Evolutionary conservation across 2,797 vertebrate genomes (phyloP).

Genomic region (Percopsis omiscomaycus): DNA sequence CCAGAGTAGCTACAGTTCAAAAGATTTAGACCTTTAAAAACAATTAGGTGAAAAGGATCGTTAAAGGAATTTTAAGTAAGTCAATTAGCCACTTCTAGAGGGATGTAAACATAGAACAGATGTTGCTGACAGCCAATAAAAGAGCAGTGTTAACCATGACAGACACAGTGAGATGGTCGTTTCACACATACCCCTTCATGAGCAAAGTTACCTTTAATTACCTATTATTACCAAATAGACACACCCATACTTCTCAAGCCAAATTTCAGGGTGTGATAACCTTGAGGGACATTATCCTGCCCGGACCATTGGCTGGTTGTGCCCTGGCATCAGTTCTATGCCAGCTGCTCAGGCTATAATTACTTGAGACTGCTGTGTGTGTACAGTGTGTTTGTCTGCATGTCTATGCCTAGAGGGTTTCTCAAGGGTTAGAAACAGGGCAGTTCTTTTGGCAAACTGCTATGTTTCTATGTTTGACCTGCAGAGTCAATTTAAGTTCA

Average conservation of each 20-base stretch:
- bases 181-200: constrained; percentile 6
- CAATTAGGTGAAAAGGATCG: not conserved
- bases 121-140: constrained; percentile 26
- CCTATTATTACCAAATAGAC: too few relatives aligned
- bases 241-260: not conserved
- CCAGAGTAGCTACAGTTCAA: constrained; percentile 1
- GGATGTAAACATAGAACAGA: constrained; percentile 27
- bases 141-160: constrained; percentile 24
- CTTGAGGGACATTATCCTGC: constrained; percentile 2
- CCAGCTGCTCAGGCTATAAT: constrained; percentile 8
- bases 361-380: not conserved
- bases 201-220: too few relatives aligned
- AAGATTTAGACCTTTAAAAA: constrained; percentile 9
- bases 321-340: constrained; percentile 4
- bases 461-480: not conserved
- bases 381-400: not conserved
- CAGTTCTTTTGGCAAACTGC: not conserved
- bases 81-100: constrained; percentile 24
- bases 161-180: not conserved
- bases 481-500: constrained; percentile 10
- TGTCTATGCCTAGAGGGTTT: not conserved
- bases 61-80: constrained; percentile 12
- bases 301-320: constrained; percentile 11
- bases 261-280: constrained; percentile 8
- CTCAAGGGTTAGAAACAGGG: constrained; percentile 6